Evolutionary conservation across 2,888 invertebrate species (phyloP).

Genomic region (Eupithecia insigniata): DNA sequence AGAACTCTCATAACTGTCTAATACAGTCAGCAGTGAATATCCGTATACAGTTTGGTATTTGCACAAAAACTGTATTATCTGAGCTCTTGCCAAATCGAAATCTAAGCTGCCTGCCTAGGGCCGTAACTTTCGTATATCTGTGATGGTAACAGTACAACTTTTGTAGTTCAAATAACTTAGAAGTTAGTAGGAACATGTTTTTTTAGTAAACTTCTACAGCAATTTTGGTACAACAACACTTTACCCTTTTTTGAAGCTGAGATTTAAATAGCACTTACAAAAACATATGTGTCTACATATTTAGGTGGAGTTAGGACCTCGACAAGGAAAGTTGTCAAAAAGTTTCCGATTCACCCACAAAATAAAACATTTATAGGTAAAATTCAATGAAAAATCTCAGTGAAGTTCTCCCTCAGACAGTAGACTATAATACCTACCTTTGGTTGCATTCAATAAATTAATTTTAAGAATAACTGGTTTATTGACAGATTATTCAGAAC

Average conservation of each 20-base stretch:
- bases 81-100: conserved; percentile 54
- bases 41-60: conserved; percentile 40
- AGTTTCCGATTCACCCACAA: neutral
- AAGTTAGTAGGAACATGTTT: conserved; percentile 1
- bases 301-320: neutral
- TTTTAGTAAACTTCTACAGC: neutral
- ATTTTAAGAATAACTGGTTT: neutral
- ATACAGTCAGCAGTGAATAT: conserved; percentile 42
- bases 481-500: neutral
- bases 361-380: neutral
- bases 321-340: neutral
- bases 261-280: neutral
- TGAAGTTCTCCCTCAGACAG: neutral
- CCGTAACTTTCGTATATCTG: conserved; percentile 30
- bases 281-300: too few species aligned
- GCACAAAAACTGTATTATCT: conserved; percentile 47
- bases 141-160: conserved; percentile 17
- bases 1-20: conserved; percentile 47
- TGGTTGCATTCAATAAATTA: neutral
- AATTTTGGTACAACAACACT: neutral
- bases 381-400: neutral
- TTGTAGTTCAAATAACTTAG: conserved; percentile 3
- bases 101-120: conserved; percentile 42
- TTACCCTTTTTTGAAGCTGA: neutral
- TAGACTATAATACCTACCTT: too few species aligned